phyloP scores from a whole-genome alignment of 2,113 vertebrate genomes.

The Parus major region DNA sequence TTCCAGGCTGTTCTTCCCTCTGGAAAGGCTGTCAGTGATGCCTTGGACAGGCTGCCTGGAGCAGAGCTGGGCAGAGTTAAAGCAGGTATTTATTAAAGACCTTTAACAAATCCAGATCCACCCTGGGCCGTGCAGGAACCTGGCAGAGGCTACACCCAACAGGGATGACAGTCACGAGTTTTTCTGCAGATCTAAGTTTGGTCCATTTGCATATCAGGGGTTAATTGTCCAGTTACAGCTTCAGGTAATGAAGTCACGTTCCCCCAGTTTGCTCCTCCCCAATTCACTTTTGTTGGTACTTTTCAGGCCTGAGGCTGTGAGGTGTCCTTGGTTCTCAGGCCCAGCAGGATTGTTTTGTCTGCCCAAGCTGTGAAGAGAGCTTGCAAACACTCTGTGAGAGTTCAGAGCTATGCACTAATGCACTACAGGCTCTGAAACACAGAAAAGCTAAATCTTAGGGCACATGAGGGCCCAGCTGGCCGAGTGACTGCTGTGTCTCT shows the following conservation, averaged over 20 bases:
- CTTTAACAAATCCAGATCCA: fast-evolving
- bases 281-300: background rate
- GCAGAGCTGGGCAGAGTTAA: background rate
- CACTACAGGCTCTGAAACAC: background rate
- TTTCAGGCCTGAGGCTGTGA: background rate
- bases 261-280: background rate
- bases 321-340: background rate
- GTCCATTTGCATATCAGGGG: background rate
- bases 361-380: background rate
- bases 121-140: background rate
- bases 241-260: background rate
- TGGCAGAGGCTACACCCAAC: background rate
- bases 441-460: fast-evolving
- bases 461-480: fast-evolving
- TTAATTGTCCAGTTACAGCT: background rate
- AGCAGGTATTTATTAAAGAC: background rate
- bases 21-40: background rate
- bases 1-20: background rate
- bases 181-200: background rate
- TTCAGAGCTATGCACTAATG: background rate
- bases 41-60: background rate
- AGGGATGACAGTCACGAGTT: fast-evolving
- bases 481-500: background rate
- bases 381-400: background rate
- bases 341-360: background rate